Evolutionary conservation across 2,888 invertebrate species (phyloP), one percentile per base, ranked within the genome.

Genomic region (Amblyjoppa fuscipennis): DNA sequence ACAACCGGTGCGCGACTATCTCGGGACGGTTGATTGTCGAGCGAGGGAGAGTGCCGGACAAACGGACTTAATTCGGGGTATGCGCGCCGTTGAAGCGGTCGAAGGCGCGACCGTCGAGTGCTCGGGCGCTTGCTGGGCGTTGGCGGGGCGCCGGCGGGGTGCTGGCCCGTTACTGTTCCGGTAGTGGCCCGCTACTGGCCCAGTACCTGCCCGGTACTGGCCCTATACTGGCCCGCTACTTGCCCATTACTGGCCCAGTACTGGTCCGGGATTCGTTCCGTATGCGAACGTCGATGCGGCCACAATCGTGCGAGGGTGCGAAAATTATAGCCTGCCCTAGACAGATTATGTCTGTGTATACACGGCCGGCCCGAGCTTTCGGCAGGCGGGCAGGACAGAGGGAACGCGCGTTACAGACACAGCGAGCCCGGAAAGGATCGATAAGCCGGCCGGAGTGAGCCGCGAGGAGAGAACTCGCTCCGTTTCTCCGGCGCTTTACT

Each of bases 41-140:
- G 71, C 7, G 84, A 51, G 68, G 86, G 88, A 88, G 90, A 91
- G 90, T 88, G 87, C 87, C 89, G 87, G 91, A 93, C 92, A 93
- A 93, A 90, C 91, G 92, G 91, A 91, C 91, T 90, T 92, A 92
- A 92, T 93, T 93, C 91, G 84, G 89, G 88, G 85, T 87, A 38
- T 59, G 11, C 80, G 68, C 81, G 59, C 82, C 71, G 79, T 74
- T 66, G 85, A 87, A 89, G 86, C 89, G 79, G 66, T 45, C 31
- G 76, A 80, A 76, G 80, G 75, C 71, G 79, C 79, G 75, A 56
- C 69, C 38, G 64, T n/a, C 41, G 34, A 56, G 41, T 59, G 7
- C 45, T 61, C 34, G 13, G 59, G 28, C 45, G 34, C 56, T 41
- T 73, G 59, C 28, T 20, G 51, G 73, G 20, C 41, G 66, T 49